A percentile compares a stretch with the other conserved stretches of the same genome.
Conservation (phyloP, 30 jellyfish, hydroid and myxozoan genomes). For the Mastigias papua region DNA sequence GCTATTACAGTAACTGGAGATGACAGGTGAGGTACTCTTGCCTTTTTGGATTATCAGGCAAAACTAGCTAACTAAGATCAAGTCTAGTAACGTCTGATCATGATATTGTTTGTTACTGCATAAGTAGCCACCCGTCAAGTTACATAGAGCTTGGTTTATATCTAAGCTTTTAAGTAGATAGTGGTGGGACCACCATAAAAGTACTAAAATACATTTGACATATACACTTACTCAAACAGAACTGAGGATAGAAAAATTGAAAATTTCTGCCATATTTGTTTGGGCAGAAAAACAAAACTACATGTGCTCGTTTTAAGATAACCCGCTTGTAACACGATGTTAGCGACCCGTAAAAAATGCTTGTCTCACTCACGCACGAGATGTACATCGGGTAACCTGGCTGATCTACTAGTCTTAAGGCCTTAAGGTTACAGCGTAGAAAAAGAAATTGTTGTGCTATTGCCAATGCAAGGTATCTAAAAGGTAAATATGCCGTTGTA, state of each 20-base stretch:
- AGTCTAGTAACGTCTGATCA: background rate
- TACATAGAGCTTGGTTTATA: background rate
- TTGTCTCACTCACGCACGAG: background rate
- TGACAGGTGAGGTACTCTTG: conserved; percentile 32
- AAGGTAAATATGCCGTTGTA: no score
- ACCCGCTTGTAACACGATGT: conserved; percentile 45
- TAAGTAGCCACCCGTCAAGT: conserved; percentile 38
- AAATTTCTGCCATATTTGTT: background rate
- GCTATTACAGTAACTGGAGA: background rate
- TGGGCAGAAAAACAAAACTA: background rate
- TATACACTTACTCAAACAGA: background rate
- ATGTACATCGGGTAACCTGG: background rate
- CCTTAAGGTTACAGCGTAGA: no score
- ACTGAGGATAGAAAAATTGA: background rate
- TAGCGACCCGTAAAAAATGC: conserved; percentile 16
- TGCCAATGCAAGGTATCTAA: no score
- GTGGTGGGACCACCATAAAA: background rate
- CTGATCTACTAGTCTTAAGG: no score
- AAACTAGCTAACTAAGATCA: background rate
- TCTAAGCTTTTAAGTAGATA: background rate
- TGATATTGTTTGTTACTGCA: conserved; percentile 37
- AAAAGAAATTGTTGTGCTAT: no score
- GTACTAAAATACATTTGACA: background rate
- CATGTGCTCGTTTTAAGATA: background rate
- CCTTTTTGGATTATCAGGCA: background rate